phyloP scores from a whole-genome alignment of 2,113 vertebrate species.

The Myiagra hebetior region DNA sequence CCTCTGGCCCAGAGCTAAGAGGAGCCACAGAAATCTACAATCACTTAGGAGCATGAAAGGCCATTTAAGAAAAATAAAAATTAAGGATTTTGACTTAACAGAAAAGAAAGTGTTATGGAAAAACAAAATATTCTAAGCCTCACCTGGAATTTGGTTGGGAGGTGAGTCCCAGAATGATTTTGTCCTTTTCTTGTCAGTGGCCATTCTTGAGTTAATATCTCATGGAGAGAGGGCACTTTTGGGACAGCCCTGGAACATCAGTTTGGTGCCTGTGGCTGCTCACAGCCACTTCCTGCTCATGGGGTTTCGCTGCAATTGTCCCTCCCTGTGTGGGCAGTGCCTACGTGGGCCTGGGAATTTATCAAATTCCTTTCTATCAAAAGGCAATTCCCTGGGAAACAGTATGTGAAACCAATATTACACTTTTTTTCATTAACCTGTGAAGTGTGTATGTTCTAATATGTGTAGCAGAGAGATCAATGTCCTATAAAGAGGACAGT shows the following conservation, averaged over 20 bases:
- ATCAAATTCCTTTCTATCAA: neutral
- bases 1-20: neutral
- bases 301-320: fast-evolving
- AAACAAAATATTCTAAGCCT: neutral
- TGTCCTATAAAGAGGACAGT: neutral
- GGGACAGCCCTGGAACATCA: neutral
- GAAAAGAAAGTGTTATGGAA: neutral
- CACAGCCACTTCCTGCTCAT: fast-evolving
- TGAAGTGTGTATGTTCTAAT: neutral
- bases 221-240: neutral
- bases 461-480: neutral
- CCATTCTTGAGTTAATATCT: neutral
- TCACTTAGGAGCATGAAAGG: neutral
- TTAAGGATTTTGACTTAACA: neutral
- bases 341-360: fast-evolving
- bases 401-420: neutral
- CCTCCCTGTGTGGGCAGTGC: neutral
- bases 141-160: neutral
- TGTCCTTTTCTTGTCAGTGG: neutral
- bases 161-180: neutral
- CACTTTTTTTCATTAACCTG: neutral
- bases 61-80: neutral
- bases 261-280: neutral
- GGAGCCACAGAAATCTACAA: neutral
- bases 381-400: neutral